A percentile compares a stretch with the other conserved stretches of the same genome.
Evolutionary conservation across 2,888 invertebrate species (phyloP).

Genomic region (Desoria tigrina): DNA sequence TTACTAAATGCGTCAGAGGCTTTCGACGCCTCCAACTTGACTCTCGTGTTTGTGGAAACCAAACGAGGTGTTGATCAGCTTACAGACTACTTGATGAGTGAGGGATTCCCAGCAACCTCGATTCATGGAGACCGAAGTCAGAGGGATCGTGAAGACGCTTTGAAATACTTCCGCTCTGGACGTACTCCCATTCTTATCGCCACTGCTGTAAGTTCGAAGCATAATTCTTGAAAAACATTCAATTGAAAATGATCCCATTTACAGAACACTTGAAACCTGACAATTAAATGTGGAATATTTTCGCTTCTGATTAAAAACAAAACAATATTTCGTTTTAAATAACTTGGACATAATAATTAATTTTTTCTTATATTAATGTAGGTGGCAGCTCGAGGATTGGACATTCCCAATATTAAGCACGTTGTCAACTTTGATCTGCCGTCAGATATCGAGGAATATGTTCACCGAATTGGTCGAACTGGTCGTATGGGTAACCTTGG

Average conservation of each 20-base stretch:
- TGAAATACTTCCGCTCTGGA: constrained; percentile 89
- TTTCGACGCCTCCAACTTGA: constrained; percentile 74
- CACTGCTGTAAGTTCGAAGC: constrained; percentile 75
- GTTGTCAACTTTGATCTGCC: constrained; percentile 99
- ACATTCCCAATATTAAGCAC: constrained; percentile 98
- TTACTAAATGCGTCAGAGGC: constrained; percentile 72
- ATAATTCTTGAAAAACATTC: not conserved
- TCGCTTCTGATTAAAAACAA: constrained; percentile 34
- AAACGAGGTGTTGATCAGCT: constrained; percentile 97
- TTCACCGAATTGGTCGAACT: constrained; percentile 96
- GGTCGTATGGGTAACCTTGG: constrained; percentile 98
- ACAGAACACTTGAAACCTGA: constrained; percentile 55
- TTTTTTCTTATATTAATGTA: constrained; percentile 54
- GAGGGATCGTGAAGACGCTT: constrained; percentile 94
- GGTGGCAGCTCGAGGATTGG: constrained; percentile 92
- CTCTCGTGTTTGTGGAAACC: constrained; percentile 97
- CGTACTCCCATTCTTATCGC: constrained; percentile 94
- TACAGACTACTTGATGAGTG: constrained; percentile 86
- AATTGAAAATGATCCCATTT: constrained; percentile 40
- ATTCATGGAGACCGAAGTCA: constrained; percentile 99
- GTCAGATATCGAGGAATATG: constrained; percentile 98
- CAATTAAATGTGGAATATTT: constrained; percentile 41
- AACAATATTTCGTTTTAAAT: too few relatives aligned
- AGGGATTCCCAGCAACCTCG: constrained; percentile 94
- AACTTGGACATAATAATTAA: too few relatives aligned